Percentiles rank a stretch among this genome's conserved stretches.
These are phyloP conservation scores for Apis florea DNA, from an alignment of 1,140 invertebrate species.

Conservation along the genomic window DNA sequence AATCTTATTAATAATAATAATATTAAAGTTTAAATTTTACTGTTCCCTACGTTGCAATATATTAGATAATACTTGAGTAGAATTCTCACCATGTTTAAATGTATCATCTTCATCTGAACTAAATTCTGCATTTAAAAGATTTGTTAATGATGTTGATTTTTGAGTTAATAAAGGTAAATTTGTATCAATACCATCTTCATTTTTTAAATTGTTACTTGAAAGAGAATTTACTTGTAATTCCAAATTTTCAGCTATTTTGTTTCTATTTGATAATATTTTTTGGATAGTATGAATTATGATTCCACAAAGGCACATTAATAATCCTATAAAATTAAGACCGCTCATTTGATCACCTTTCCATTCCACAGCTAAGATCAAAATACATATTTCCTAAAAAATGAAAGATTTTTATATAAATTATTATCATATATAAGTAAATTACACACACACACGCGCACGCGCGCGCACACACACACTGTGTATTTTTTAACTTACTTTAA, in stretches of 20 bases:
- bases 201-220: conserved; percentile 64
- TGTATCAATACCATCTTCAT: conserved; percentile 70
- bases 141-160: conserved; percentile 76
- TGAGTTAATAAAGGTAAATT: conserved; percentile 72
- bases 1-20: conserved; percentile 6
- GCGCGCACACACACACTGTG: too few species aligned
- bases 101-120: conserved; percentile 77
- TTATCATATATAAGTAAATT: background rate
- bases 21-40: conserved; percentile 34
- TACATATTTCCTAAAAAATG: conserved; percentile 91
- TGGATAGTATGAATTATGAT: conserved; percentile 93
- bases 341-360: conserved; percentile 93
- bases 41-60: conserved; percentile 78
- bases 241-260: conserved; percentile 67
- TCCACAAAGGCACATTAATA: conserved; percentile 93
- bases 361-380: conserved; percentile 91
- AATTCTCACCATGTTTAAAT: conserved; percentile 69
- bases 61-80: conserved; percentile 76
- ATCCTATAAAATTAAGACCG: conserved; percentile 90
- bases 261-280: conserved; percentile 82
- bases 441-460: too few species aligned
- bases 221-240: conserved; percentile 75
- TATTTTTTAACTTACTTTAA: conserved; percentile 88
- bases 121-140: conserved; percentile 76
- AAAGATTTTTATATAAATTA: background rate